A percentile compares a stretch with the other conserved stretches of the same genome.
Evolutionary conservation across 2,888 invertebrate genomes (phyloP).

Genomic region (Drosophila koepferae): DNA sequence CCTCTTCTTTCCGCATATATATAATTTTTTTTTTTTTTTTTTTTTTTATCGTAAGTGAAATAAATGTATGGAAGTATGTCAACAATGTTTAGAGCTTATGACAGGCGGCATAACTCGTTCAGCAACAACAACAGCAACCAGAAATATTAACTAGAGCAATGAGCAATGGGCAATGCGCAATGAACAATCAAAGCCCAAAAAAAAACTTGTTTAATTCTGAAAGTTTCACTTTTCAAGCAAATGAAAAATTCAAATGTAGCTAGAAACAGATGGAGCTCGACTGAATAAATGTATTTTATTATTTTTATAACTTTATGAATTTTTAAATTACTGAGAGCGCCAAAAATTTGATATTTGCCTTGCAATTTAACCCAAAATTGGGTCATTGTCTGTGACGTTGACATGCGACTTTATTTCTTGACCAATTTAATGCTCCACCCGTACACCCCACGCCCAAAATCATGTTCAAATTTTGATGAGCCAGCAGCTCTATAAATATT

Average conservation of each 20-base stretch:
- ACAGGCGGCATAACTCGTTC: slow-evolving; percentile 58
- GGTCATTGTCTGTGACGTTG: slow-evolving; percentile 59
- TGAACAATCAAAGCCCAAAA: slow-evolving; percentile 50
- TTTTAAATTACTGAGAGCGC: not conserved
- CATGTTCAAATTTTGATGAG: slow-evolving; percentile 35
- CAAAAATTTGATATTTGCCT: slow-evolving; percentile 12
- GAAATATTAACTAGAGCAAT: slow-evolving; percentile 63
- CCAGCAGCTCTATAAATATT: slow-evolving; percentile 24
- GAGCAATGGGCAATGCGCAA: slow-evolving; percentile 67
- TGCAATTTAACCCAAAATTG: slow-evolving; percentile 45
- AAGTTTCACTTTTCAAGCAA: slow-evolving; percentile 68
- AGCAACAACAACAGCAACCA: slow-evolving; percentile 47
- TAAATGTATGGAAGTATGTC: slow-evolving; percentile 75
- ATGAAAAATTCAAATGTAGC: slow-evolving; percentile 11
- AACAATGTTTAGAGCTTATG: slow-evolving; percentile 54
- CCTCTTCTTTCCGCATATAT: slow-evolving; percentile 22
- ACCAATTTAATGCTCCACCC: slow-evolving; percentile 27
- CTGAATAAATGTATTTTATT: not conserved
- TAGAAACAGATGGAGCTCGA: not conserved
- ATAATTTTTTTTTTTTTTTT: too few relatives aligned
- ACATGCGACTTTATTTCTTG: slow-evolving; percentile 26
- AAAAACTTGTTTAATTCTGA: slow-evolving; percentile 57
- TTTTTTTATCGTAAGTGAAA: slow-evolving; percentile 36
- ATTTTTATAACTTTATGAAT: not conserved
- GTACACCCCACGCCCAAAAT: not conserved